Percentiles rank a stretch among this genome's conserved stretches.
Conservation (phyloP, 1,140 invertebrate genomes). For the Cepaea nemoralis region DNA sequence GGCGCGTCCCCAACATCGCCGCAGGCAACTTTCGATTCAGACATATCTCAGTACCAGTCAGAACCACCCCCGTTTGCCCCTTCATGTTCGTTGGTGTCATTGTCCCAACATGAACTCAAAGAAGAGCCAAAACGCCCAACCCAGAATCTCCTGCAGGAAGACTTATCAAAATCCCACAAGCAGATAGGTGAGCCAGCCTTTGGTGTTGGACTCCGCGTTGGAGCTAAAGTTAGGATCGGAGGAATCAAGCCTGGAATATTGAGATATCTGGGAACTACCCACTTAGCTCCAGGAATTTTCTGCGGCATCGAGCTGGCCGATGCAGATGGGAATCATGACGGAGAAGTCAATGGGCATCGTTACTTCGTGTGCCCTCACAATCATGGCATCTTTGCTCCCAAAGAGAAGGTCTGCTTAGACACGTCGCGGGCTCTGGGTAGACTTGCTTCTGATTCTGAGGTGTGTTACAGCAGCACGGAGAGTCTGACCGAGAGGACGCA, state of each 20-base stretch:
- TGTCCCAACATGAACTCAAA: background rate
- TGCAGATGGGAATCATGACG: conserved; percentile 69
- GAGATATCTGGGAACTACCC: conserved; percentile 61
- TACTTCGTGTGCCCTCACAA: conserved; percentile 68
- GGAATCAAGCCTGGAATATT: conserved; percentile 62
- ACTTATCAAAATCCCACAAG: background rate
- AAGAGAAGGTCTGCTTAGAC: conserved; percentile 60
- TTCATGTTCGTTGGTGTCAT: background rate
- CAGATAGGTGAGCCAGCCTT: conserved; percentile 16
- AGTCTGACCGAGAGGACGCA: conserved; percentile 26
- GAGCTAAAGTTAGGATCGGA: conserved; percentile 58
- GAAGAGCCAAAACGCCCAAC: background rate
- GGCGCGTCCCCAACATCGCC: conserved; percentile 20
- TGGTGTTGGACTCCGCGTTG: conserved; percentile 38
- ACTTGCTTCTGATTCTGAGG: conserved; percentile 1
- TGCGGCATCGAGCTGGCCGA: conserved; percentile 70
- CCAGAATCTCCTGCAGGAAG: background rate
- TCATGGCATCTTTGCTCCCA: conserved; percentile 70
- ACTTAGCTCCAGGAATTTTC: conserved; percentile 67
- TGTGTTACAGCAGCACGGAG: conserved; percentile 28
- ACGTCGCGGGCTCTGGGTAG: conserved; percentile 20
- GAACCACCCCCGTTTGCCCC: background rate
- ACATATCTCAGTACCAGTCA: conserved; percentile 14
- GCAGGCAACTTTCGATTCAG: background rate
- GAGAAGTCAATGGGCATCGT: conserved; percentile 65